Base-by-base conservation (phyloP, 2,113 vertebrate genomes). In the Diadophis punctatus region DNA sequence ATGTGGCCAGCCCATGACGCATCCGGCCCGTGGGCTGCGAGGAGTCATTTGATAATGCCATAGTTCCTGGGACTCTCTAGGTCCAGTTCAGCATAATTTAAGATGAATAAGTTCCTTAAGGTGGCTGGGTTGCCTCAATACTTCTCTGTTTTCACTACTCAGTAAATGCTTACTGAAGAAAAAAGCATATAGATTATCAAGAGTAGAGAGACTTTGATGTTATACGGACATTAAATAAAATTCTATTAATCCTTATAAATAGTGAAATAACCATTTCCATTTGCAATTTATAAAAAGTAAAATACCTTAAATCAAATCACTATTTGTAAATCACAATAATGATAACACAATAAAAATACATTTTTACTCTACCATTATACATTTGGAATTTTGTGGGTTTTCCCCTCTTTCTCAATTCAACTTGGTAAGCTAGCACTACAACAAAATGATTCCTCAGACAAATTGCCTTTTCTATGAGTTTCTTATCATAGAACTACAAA, bases 401-500 rank as follows among this genome's bases (percentile, higher is more conserved):
- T 49, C 3, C 7, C 30, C 7, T 23, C 10, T 34, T 0, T 0
- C 1, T 0, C 3, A 49, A 86, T 0, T 49, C n/a, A 6, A 49
- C 4, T 56, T 7, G 30, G 14, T 60, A 60, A 51, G 22, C 86
- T n/a, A 1, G 43, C 46, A 87, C 4, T 22, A 39, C 56, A 25
- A 4, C 3, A 92, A 9, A 4, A 89, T 16, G 9, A 84, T 48
- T 12, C 51, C 46, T 90, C 92, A 90, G 74, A 0, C 9, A 20
- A 51, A 52, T 80, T 94, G 85, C 43, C 8, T 0, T 87, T 30
- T 34, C 46, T 90, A 86, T 2, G 20, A 94, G 56, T 2, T 2
- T 49, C 9, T 48, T 18, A 46, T 0, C 0, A 2, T 11, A 18
- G 49, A 84, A 39, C 10, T 25, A 0, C 0, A 1, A 34, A n/a